phyloP scores from a whole-genome alignment of 2,113 vertebrate species.

The Ahaetulla prasina region DNA sequence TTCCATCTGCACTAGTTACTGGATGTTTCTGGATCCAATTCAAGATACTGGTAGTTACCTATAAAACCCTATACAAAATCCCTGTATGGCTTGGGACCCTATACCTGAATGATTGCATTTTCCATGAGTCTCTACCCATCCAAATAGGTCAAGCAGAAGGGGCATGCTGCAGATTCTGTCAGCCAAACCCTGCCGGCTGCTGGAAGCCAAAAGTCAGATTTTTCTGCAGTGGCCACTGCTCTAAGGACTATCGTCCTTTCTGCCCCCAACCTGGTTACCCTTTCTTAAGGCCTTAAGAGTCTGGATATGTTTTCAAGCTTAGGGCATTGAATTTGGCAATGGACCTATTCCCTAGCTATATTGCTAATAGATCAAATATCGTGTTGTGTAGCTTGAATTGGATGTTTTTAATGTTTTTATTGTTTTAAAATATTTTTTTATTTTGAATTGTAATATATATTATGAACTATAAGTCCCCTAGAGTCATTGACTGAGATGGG shows the following conservation, averaged over 20 bases:
- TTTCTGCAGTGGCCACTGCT: neutral
- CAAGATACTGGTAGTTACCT: neutral
- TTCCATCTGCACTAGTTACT: neutral
- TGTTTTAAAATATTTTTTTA: neutral
- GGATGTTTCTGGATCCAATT: neutral
- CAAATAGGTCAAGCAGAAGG: neutral
- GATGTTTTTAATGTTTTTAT: neutral
- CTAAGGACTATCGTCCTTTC: neutral
- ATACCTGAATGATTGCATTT: neutral
- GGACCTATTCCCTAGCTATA: neutral
- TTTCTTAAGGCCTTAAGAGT: neutral
- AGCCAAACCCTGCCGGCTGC: neutral
- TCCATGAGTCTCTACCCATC: neutral
- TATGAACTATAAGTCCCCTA: neutral
- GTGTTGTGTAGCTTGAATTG: neutral
- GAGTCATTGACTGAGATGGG: neutral
- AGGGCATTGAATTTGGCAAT: neutral
- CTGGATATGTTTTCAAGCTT: neutral
- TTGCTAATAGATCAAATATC: neutral
- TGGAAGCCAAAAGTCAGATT: neutral
- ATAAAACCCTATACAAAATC: neutral
- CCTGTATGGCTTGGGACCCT: neutral
- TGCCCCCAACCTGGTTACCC: neutral
- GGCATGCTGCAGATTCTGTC: neutral
- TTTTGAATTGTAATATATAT: neutral